These are phyloP conservation scores for Stomorhina lunata DNA, from an alignment of 2,888 invertebrate species.

Conservation along the genomic window DNA sequence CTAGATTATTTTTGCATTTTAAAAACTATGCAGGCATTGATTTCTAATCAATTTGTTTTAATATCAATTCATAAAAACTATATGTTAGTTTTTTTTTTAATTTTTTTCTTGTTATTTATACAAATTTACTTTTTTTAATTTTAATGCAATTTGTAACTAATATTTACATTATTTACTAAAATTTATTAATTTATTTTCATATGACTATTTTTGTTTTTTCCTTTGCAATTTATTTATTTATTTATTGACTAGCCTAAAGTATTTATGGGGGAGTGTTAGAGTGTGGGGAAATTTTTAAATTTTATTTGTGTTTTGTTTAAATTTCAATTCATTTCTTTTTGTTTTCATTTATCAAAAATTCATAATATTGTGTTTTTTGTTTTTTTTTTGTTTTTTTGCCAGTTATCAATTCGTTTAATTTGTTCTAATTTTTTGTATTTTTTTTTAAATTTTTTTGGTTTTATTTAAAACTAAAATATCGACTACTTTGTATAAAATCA, in stretches of 20 bases:
- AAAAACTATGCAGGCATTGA: conserved; percentile 16
- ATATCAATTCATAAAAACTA: conserved; percentile 39
- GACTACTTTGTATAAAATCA: conserved; percentile 71
- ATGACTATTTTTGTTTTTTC: background rate
- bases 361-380: conserved; percentile 9
- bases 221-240: conserved; percentile 35
- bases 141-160: conserved; percentile 22
- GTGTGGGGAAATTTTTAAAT: background rate
- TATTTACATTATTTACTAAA: conserved; percentile 52
- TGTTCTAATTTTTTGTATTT: conserved; percentile 50
- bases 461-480: conserved; percentile 67
- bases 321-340: conserved; percentile 13
- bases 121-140: background rate
- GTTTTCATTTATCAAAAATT: conserved; percentile 48
- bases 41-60: conserved; percentile 35
- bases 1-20: background rate
- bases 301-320: conserved; percentile 1
- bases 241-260: conserved; percentile 59
- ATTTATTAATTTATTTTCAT: background rate
- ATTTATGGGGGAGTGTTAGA: conserved; percentile 27
- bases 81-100: background rate
- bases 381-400: conserved; percentile 30
- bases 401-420: conserved; percentile 59
- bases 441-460: conserved; percentile 25
- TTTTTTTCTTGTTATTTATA: background rate